Evolutionary conservation across 2,797 vertebrate species (phyloP).

Genomic region (Cuniculus paca): DNA sequence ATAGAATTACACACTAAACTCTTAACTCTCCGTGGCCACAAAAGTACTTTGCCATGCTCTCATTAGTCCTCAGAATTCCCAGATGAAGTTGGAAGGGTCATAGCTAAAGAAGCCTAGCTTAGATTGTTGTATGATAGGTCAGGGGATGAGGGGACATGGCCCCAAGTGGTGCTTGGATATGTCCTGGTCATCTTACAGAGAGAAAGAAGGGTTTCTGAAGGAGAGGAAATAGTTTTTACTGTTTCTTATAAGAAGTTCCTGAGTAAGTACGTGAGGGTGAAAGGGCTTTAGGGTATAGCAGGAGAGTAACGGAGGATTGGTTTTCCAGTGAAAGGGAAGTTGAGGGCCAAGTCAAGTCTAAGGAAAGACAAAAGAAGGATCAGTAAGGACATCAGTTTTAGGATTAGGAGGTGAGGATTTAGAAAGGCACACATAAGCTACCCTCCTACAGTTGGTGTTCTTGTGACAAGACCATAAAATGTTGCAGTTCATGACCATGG

Average conservation of each 20-base stretch:
- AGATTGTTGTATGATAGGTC: not conserved
- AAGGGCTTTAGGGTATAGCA: not conserved
- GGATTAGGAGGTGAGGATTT: not conserved
- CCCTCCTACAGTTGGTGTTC: not conserved
- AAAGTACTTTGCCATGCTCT: not conserved
- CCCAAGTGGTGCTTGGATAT: not conserved
- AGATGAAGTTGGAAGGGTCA: not conserved
- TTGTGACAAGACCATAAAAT: not conserved
- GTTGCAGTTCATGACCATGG: not conserved
- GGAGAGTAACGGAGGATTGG: not conserved
- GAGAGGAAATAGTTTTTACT: not conserved
- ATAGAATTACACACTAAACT: not conserved
- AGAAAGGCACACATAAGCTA: not conserved
- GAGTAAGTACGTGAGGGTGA: not conserved
- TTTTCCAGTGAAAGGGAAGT: not conserved
- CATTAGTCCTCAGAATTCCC: not conserved
- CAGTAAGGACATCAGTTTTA: not conserved
- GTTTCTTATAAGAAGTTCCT: not conserved
- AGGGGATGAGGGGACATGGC: not conserved
- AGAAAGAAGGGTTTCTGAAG: not conserved
- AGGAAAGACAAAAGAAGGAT: not conserved
- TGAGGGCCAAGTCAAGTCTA: not conserved
- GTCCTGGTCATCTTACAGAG: not conserved
- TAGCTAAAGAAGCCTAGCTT: not conserved
- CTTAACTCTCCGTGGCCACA: not conserved